These are phyloP conservation scores for Irena cyanogastra DNA, from an alignment of 2,113 vertebrate species.

Conservation along the genomic window DNA sequence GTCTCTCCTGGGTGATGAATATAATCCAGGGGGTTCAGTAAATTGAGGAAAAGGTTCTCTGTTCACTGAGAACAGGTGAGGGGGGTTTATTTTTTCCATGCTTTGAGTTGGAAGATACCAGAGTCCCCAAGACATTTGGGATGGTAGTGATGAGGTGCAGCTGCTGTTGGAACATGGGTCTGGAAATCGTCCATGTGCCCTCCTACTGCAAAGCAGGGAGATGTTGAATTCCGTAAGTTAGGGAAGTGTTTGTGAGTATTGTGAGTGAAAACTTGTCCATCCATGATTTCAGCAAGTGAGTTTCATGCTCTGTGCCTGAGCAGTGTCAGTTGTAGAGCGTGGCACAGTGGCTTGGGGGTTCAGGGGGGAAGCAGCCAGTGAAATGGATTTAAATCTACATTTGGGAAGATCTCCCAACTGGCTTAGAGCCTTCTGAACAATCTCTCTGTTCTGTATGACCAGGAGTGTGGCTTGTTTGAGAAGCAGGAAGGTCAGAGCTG, in stretches of 20 bases:
- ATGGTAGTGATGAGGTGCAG: neutral
- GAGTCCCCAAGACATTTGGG: neutral
- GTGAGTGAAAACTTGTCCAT: neutral
- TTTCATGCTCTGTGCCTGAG: neutral
- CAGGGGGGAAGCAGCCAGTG: neutral
- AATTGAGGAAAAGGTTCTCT: neutral
- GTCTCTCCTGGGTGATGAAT: neutral
- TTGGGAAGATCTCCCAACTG: neutral
- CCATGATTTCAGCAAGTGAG: neutral
- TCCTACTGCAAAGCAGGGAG: neutral
- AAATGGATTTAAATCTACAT: neutral
- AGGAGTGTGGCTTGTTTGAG: neutral
- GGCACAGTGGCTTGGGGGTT: neutral
- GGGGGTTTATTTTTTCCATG: neutral
- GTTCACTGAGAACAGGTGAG: neutral
- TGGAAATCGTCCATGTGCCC: neutral
- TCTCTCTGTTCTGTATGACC: fast-evolving
- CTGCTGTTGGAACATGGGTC: neutral
- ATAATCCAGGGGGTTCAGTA: neutral
- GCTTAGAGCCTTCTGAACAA: neutral
- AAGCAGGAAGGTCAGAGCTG: neutral
- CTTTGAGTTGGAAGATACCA: neutral
- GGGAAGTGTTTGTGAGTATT: neutral
- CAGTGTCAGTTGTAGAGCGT: fast-evolving
- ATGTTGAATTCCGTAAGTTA: neutral